Evolutionary conservation across 2,888 invertebrate species (phyloP).

Genomic region (Macaria liturata): DNA sequence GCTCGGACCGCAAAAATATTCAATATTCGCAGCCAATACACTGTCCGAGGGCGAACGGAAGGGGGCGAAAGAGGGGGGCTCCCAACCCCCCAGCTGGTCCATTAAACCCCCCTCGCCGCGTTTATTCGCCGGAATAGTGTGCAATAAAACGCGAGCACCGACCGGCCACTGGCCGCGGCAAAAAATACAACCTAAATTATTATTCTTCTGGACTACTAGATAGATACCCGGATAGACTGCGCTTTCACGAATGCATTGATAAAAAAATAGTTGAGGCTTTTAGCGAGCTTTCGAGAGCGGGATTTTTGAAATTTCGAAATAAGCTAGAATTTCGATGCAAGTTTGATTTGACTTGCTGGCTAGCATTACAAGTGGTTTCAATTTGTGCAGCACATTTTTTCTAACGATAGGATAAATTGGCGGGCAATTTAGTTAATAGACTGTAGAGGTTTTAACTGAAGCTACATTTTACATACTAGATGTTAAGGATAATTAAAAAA

Average conservation of each 20-base stretch:
- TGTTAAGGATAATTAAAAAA: no score
- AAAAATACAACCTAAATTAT: slow-evolving; percentile 75
- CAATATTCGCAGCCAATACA: slow-evolving; percentile 72
- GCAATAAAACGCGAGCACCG: slow-evolving; percentile 76
- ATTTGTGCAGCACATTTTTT: no score
- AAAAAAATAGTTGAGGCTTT: slow-evolving; percentile 37
- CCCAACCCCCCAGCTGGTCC: slow-evolving; percentile 54
- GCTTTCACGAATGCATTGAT: slow-evolving; percentile 35
- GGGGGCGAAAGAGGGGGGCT: slow-evolving; percentile 34
- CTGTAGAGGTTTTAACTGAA: no score
- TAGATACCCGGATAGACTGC: slow-evolving; percentile 38
- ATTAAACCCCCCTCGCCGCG: slow-evolving; percentile 67
- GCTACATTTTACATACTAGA: no score
- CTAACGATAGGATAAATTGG: no score
- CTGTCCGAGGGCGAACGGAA: slow-evolving; percentile 42
- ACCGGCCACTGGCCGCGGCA: slow-evolving; percentile 67
- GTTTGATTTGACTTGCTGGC: not conserved
- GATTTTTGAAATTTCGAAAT: slow-evolving; percentile 37
- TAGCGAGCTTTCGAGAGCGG: slow-evolving; percentile 40
- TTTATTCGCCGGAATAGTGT: slow-evolving; percentile 79
- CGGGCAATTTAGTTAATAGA: no score
- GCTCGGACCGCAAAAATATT: slow-evolving; percentile 68
- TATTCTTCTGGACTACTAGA: slow-evolving; percentile 61
- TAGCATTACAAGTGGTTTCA: not conserved
- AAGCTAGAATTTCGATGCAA: not conserved